Base-by-base conservation (phyloP, 1,140 invertebrate genomes). In the Laodelphax striatellus region DNA sequence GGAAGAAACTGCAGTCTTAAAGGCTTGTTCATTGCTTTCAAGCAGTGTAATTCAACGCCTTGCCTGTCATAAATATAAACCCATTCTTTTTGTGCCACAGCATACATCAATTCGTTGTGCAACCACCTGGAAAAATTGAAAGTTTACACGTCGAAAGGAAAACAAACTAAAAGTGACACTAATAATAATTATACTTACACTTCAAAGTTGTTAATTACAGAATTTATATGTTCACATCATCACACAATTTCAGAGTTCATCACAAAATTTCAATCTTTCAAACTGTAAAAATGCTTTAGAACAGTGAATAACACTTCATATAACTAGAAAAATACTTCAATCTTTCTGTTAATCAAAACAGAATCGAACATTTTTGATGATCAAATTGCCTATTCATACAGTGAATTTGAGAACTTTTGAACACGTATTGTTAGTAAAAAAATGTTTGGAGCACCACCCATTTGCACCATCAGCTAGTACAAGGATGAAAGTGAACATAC, bases 61-160 rank as follows among this genome's bases (percentile, higher is more conserved):
- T 92, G 86, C 70, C 95, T 95, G 70, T 99, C 97, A 73, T 99
- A 99, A 63, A 99, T 87, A 68, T 97, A 91, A 0, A 94, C 84
- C 92, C 94, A 99, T 58, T 93, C 82, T 70, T 96, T 97, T 73
- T 99, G 97, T 0, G 96, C 96, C 1, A 88, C 90, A 10, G 97
- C 97, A 78, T 93, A 92, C 92, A 99, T 94, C 17, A 90, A 96
- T 76, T 98, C 94, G 53, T 91, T 78, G 73, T 99, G 97, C 8
- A 99, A 75, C 90, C 92, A 98, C 66, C 86, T 85, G 62, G 57
- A 73, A 70, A 52, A 31, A 53, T 11, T 38, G 9, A 38, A 38
- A 3, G 10, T 38, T 38, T 38, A 5, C 11, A 38, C 24, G 6
- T 28, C 24, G 6, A 28, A 4, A 4, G 6, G 24, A 6, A 28